Percentiles rank a stretch among this genome's conserved stretches.
Conservation (phyloP, 35 echinoderm and acorn worm genomes). For the Patiria miniata region DNA sequence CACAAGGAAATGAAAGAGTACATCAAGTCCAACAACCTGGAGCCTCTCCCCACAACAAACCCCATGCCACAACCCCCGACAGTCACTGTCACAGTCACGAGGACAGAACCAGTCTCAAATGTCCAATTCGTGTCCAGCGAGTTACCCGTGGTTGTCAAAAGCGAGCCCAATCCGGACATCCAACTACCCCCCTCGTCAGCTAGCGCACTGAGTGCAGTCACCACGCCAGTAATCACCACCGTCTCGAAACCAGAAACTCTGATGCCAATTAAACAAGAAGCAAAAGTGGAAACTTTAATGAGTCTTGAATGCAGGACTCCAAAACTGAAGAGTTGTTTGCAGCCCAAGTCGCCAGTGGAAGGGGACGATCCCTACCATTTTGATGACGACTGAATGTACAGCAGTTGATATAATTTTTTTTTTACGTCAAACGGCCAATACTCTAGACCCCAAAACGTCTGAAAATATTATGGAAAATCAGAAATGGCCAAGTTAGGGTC, state of each 20-base stretch:
- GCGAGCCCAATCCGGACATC: background rate
- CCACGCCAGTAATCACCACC: background rate
- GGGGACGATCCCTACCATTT: conserved; percentile 41
- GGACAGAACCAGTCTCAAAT: background rate
- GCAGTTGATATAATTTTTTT: no score
- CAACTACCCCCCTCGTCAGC: background rate
- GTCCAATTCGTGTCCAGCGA: background rate
- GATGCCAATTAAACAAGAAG: background rate
- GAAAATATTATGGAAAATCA: no score
- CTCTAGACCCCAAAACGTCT: no score
- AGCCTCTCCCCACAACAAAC: background rate
- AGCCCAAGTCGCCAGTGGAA: background rate
- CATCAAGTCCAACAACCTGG: conserved; percentile 26
- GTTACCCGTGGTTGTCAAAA: background rate
- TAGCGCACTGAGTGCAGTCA: background rate
- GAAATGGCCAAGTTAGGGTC: no score
- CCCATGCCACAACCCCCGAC: background rate
- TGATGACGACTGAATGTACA: conserved; percentile 22
- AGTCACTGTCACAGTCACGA: background rate
- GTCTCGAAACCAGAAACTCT: background rate
- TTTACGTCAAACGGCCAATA: no score
- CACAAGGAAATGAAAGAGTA: conserved; percentile 76
- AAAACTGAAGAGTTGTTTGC: background rate
- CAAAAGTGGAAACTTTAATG: background rate
- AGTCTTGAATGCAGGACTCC: background rate